phyloP scores from a whole-genome alignment of 1,140 invertebrate genomes.

The Ooceraea biroi region DNA sequence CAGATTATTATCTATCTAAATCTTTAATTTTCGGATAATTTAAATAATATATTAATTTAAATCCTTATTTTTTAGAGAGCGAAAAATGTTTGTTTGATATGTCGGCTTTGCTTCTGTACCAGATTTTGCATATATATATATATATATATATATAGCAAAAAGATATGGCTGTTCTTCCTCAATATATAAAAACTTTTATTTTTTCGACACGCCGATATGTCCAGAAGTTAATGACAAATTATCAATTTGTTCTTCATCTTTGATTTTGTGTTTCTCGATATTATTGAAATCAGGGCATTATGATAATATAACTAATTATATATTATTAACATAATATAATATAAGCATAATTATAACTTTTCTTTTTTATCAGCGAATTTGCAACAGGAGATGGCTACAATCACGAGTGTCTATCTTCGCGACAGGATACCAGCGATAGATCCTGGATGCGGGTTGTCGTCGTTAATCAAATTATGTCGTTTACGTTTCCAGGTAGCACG shows the following conservation, averaged over 20 bases:
- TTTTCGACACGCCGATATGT: background rate
- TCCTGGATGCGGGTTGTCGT: conserved; percentile 57
- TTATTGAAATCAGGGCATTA: background rate
- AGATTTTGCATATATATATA: background rate
- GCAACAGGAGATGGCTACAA: conserved; percentile 19
- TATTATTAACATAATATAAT: conserved; percentile 9
- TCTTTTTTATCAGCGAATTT: background rate
- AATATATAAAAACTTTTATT: background rate
- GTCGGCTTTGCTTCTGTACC: background rate
- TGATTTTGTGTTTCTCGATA: too few species aligned
- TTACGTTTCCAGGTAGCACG: conserved; percentile 58
- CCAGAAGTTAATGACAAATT: background rate
- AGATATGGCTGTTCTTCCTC: too few species aligned
- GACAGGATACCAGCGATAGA: conserved; percentile 43
- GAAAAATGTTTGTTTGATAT: background rate
- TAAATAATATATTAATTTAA: too few species aligned
- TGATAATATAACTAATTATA: background rate
- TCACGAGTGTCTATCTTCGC: conserved; percentile 25
- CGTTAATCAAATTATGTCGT: conserved; percentile 63
- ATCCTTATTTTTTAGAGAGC: background rate
- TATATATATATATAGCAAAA: too few species aligned
- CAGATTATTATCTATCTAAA: too few species aligned
- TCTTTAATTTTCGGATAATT: too few species aligned
- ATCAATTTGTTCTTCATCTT: background rate
- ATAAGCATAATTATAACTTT: conserved; percentile 8